Evolutionary conservation across 2,113 vertebrate genomes (phyloP), one percentile per base, ranked within the genome.

Genomic region (Seriola dumerili): DNA sequence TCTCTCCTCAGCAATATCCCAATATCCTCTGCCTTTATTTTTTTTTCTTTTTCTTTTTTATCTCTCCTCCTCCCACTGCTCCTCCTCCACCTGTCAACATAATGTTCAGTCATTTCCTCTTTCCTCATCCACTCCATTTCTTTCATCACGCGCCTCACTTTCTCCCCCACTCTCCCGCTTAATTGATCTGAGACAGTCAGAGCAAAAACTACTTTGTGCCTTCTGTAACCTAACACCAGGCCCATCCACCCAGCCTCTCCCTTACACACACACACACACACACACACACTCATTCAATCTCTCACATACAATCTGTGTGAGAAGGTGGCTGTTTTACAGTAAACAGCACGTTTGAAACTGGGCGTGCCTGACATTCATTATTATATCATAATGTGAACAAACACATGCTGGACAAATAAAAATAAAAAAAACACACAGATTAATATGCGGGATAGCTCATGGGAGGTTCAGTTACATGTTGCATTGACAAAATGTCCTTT

Each of bases 181-280:
- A 94, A 95, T 94, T 94, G 94, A 94, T 94, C 91, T 40, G 64
- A 91, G 83, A 86, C 82, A 77, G 72, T 89, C 87, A 78, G 79
- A 86, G 86, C 71, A 69, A 74, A 92, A 85, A 84, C 83, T 84
- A 90, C 90, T 91, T 88, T 78, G 75, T 90, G 87, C 78, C 80
- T 90, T 58, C 80, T 90, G 94, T 91, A 95, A 95, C 93, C 81
- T 73, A 91, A 94, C 81, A 92, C 89, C 91, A 85, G 65, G 61
- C 72, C 76, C 76, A 78, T 81, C 88, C 91, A 94, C 85, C 92
- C 92, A 86, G 92, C 79, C 85, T 84, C 85, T 73, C 63, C 83
- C 88, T 78, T 65, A 87, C 75, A 75, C 81, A 82, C 77, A 90
- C 64, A 81, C 23, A 89, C 54, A 70, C 66, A 79, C 65, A 86